Percentiles rank a stretch among this genome's conserved stretches.
Conservation (phyloP, 1,140 invertebrate species). For the Marisa cornuarietis region DNA sequence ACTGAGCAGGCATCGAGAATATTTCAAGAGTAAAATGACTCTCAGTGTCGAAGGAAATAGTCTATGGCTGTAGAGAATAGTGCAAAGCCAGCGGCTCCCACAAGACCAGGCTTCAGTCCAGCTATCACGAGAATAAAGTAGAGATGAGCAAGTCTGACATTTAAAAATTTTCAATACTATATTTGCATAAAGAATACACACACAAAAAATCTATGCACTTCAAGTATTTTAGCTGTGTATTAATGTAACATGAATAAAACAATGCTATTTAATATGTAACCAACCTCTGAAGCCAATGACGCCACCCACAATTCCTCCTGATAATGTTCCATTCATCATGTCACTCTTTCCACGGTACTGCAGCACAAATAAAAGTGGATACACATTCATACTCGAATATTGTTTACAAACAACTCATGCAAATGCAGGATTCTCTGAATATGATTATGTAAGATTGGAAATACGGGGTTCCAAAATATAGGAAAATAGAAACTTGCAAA, state of each 20-base stretch:
- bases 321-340: constrained; percentile 95
- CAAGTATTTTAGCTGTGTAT: too few relatives aligned
- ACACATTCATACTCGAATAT: too few relatives aligned
- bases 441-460: too few relatives aligned
- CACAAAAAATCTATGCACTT: too few relatives aligned
- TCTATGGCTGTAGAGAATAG: constrained; percentile 95
- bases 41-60: constrained; percentile 85
- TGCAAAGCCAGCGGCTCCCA: constrained; percentile 94
- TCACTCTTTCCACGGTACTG: constrained; percentile 91
- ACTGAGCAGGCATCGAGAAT: too few relatives aligned
- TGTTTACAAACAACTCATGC: too few relatives aligned
- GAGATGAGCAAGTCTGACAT: not conserved
- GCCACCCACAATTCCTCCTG: constrained; percentile 92
- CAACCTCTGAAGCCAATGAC: constrained; percentile 92
- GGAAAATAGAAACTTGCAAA: too few relatives aligned
- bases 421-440: too few relatives aligned
- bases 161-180: too few relatives aligned
- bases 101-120: constrained; percentile 88
- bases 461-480: too few relatives aligned
- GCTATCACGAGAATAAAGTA: constrained; percentile 72
- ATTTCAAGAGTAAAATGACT: not conserved
- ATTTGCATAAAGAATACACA: too few relatives aligned
- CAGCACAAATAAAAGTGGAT: not conserved
- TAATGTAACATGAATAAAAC: too few relatives aligned
- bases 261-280: not conserved